Conservation (phyloP, 2,797 vertebrate species). For the Merluccius polli region DNA sequence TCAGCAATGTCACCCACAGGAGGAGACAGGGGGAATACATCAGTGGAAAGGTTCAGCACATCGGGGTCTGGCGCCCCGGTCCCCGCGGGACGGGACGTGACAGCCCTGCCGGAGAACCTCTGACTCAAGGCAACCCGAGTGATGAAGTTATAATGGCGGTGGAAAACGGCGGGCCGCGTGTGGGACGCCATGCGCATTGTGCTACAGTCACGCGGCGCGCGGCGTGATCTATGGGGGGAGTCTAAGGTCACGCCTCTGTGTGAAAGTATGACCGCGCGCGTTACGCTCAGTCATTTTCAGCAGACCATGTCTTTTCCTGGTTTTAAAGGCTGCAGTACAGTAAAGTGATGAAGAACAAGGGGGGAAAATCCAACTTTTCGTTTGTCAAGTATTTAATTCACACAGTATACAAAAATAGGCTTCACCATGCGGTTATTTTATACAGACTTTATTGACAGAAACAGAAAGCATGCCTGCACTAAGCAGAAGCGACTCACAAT, state of each 20-base stretch:
- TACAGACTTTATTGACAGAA: too few relatives aligned
- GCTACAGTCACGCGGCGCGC: constrained; percentile 39
- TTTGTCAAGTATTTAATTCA: too few relatives aligned
- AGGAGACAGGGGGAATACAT: constrained; percentile 75
- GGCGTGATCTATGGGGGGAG: constrained; percentile 57
- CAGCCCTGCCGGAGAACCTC: constrained; percentile 68
- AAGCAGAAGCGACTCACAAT: neutral
- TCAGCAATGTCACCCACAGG: constrained; percentile 78
- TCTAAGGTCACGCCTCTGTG: constrained; percentile 33
- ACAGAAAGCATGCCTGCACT: too few relatives aligned
- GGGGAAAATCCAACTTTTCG: too few relatives aligned
- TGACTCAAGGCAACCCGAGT: constrained; percentile 69
- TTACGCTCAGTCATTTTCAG: constrained; percentile 16
- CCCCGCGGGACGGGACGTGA: constrained; percentile 63
- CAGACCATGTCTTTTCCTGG: too few relatives aligned
- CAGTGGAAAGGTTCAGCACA: constrained; percentile 72
- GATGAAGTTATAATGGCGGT: constrained; percentile 70
- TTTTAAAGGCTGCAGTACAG: too few relatives aligned
- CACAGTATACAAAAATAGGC: too few relatives aligned
- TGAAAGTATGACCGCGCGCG: constrained; percentile 53
- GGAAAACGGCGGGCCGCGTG: constrained; percentile 49
- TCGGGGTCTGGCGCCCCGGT: constrained; percentile 53
- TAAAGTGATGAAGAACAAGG: too few relatives aligned
- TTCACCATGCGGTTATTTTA: too few relatives aligned
- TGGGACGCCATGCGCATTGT: constrained; percentile 45